Conservation (phyloP, 2,888 invertebrate genomes). For the Brachycybe producta region DNA sequence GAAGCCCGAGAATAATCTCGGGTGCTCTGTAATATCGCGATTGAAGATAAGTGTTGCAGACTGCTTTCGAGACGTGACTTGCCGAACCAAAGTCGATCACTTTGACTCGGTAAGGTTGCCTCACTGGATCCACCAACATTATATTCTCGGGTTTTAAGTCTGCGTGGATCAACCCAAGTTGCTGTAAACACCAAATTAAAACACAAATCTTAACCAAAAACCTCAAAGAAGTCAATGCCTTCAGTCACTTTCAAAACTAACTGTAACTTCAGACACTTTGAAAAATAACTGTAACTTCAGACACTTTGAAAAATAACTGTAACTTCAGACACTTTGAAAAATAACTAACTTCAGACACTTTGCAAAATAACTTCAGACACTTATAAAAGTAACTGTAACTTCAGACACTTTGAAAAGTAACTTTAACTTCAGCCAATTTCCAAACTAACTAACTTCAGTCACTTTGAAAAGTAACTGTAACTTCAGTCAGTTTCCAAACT, state of each 20-base stretch:
- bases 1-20: slow-evolving; percentile 47
- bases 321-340: no score
- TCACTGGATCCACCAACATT: slow-evolving; percentile 96
- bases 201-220: neutral
- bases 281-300: no score
- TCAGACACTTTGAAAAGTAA: no score
- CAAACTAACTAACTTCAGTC: no score
- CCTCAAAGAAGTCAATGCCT: neutral
- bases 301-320: no score
- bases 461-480: no score
- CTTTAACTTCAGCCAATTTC: no score
- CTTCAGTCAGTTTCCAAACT: no score
- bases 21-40: slow-evolving; percentile 74
- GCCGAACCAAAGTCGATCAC: slow-evolving; percentile 99
- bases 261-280: no score
- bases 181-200: slow-evolving; percentile 45
- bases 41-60: slow-evolving; percentile 98
- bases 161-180: slow-evolving; percentile 97
- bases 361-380: neutral
- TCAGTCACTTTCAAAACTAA: neutral
- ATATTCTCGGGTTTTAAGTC: slow-evolving; percentile 99
- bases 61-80: slow-evolving; percentile 97
- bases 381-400: no score
- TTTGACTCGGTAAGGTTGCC: slow-evolving; percentile 97
- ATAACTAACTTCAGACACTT: no score